Conservation (phyloP, 2,113 vertebrate species). For the Todiramphus saurophagus region DNA sequence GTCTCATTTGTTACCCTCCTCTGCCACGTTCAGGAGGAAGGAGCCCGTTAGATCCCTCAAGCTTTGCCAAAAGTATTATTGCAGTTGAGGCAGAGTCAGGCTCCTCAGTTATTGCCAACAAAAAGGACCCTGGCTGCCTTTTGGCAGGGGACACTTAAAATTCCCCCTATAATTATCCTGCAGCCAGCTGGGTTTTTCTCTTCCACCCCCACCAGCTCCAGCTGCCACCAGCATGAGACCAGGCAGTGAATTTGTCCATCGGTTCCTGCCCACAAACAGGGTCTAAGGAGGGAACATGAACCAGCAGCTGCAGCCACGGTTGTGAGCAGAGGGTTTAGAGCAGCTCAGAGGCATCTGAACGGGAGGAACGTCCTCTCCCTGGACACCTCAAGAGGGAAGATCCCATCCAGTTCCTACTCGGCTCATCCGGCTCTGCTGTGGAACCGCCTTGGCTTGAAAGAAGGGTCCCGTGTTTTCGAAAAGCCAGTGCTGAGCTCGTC, state of each 20-base stretch:
- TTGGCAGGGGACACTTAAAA: neutral
- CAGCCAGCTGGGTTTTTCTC: neutral
- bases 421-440: neutral
- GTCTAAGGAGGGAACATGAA: rapidly evolving
- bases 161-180: no score
- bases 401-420: rapidly evolving
- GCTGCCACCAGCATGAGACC: rapidly evolving
- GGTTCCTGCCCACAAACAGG: neutral
- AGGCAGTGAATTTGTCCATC: rapidly evolving
- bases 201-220: neutral
- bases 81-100: neutral
- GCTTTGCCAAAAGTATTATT: neutral
- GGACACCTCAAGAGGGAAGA: neutral
- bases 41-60: rapidly evolving
- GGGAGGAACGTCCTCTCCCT: rapidly evolving
- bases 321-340: neutral
- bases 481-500: neutral
- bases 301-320: rapidly evolving
- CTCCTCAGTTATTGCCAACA: rapidly evolving
- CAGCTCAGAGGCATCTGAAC: rapidly evolving
- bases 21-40: neutral
- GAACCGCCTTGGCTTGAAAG: neutral
- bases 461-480: rapidly evolving
- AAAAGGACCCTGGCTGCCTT: neutral
- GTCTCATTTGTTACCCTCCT: rapidly evolving